phyloP scores from a whole-genome alignment of 2,888 invertebrate species.

The Ectobius pallidus region DNA sequence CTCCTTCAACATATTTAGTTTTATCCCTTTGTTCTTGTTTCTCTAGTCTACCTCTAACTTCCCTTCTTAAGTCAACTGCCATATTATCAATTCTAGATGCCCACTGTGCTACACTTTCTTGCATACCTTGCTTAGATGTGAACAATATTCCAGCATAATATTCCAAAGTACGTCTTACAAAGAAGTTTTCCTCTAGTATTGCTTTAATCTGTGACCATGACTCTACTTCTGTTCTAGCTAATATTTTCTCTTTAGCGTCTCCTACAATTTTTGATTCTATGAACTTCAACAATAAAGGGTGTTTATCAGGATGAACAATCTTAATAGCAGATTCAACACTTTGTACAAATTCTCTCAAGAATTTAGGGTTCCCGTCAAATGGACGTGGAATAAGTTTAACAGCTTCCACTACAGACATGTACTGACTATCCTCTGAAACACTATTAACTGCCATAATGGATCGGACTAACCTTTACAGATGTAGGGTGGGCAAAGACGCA shows the following conservation, averaged over 20 bases:
- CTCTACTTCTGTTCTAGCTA: neutral
- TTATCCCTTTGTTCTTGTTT: neutral
- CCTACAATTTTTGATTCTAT: neutral
- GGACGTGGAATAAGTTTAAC: neutral
- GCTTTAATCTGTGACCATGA: neutral
- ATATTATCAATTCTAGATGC: neutral
- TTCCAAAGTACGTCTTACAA: neutral
- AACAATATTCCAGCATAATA: neutral
- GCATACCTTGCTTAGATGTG: neutral
- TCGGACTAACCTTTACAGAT: neutral
- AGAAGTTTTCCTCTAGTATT: neutral
- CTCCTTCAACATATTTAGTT: neutral
- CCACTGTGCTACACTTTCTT: neutral
- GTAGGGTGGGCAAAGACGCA: neutral
- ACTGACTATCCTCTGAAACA: neutral
- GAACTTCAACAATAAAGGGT: neutral
- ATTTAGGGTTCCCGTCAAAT: neutral
- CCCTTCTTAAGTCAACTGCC: neutral
- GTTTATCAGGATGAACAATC: neutral
- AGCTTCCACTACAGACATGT: neutral
- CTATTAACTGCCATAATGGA: neutral
- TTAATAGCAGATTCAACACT: neutral
- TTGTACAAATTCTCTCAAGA: neutral
- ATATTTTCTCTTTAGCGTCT: neutral
- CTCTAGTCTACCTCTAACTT: neutral